phyloP scores from a whole-genome alignment of 1,140 invertebrate genomes.

The Xylocopa sonorina region DNA sequence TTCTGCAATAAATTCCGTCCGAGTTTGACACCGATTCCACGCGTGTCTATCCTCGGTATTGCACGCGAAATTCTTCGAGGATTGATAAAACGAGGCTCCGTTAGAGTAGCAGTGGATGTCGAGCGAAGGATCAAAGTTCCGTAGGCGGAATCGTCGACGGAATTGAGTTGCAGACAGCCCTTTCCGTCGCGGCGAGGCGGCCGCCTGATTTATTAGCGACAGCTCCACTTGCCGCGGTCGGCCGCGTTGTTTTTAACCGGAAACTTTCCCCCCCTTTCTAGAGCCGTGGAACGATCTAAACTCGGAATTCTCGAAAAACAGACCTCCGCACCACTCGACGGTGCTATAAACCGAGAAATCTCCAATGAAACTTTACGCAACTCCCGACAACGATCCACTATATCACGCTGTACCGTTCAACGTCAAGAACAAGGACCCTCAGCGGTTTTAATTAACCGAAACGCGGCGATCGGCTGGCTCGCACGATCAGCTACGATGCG shows the following conservation, averaged over 20 bases:
- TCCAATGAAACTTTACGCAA: neutral
- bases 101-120: neutral
- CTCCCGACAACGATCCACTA: neutral
- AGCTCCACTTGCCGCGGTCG: neutral
- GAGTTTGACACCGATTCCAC: too few relatives aligned
- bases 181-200: neutral
- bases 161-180: neutral
- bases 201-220: conserved; percentile 22
- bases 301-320: neutral
- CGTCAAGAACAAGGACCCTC: neutral
- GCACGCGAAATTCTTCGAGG: neutral
- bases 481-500: conserved; percentile 6
- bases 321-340: too few relatives aligned
- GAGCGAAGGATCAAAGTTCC: neutral
- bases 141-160: neutral
- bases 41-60: too few relatives aligned
- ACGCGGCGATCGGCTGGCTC: neutral
- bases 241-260: neutral
- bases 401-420: neutral
- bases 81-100: neutral
- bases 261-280: neutral
- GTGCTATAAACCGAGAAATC: neutral
- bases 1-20: too few relatives aligned
- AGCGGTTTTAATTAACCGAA: neutral
- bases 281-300: neutral